Conservation (phyloP, 2,797 vertebrate species). For the Phaenicophaeus curvirostris region DNA sequence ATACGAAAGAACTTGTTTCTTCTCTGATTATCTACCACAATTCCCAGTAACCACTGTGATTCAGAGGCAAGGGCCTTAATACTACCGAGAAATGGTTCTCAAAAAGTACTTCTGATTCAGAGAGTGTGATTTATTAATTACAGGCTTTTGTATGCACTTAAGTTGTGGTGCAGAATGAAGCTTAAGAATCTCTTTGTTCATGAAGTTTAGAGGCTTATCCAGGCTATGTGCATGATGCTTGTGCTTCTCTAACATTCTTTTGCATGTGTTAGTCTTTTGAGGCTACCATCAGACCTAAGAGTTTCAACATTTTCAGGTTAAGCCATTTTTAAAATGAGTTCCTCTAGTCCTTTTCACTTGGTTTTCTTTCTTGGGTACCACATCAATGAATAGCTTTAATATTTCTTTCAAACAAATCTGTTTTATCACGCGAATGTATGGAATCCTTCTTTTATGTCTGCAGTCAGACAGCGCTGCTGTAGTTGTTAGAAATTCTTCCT, state of each 20-base stretch:
- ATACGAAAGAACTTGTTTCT: slow-evolving; percentile 28
- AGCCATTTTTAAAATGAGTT: neutral
- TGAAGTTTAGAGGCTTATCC: neutral
- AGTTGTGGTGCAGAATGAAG: neutral
- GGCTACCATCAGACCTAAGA: neutral
- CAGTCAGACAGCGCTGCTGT: neutral
- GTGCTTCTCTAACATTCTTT: neutral
- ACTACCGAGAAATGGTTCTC: neutral
- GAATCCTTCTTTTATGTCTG: neutral
- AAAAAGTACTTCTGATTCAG: slow-evolving; percentile 30
- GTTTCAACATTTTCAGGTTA: neutral
- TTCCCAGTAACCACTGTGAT: slow-evolving; percentile 1
- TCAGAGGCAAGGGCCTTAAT: slow-evolving; percentile 13
- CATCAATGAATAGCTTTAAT: neutral
- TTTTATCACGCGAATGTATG: neutral
- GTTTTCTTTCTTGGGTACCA: neutral
- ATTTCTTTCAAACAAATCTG: neutral
- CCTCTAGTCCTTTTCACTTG: neutral
- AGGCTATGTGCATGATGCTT: neutral
- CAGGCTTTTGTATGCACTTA: neutral
- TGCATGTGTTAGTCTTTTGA: neutral
- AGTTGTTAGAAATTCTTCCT: neutral
- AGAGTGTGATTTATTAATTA: slow-evolving; percentile 38
- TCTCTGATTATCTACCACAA: neutral
- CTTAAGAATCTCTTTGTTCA: slow-evolving; percentile 5